Conservation (phyloP, 2,797 vertebrate species). For the Pelochelys cantorii region DNA sequence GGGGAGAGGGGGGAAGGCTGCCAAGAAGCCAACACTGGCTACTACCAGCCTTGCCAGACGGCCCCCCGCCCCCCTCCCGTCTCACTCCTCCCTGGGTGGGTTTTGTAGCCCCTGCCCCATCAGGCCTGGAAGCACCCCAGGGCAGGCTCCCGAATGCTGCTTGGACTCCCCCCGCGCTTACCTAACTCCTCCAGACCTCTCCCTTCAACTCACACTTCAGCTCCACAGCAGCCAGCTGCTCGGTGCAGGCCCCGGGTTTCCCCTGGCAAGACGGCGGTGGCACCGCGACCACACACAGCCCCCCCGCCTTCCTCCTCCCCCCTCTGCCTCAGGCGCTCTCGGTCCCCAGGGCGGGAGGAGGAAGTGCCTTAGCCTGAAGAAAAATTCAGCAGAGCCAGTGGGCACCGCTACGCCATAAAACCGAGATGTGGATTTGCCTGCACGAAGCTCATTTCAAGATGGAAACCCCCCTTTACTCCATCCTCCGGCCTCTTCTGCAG, state of each 20-base stretch:
- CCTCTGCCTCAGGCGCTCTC: not conserved
- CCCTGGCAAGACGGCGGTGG: not conserved
- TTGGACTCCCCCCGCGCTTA: not conserved
- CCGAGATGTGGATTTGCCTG: not conserved
- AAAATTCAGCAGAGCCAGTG: not conserved
- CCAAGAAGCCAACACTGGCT: not conserved
- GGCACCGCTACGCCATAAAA: not conserved
- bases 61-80: too few species aligned
- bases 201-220: not conserved
- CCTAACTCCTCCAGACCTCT: not conserved
- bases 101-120: not conserved
- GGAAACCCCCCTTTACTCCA: rapidly evolving
- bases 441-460: rapidly evolving
- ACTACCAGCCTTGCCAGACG: not conserved
- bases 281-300: not conserved
- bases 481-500: not conserved
- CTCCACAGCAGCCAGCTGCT: not conserved
- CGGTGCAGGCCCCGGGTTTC: too few species aligned
- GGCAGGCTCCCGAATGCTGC: not conserved
- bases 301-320: not conserved
- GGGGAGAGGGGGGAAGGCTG: not conserved
- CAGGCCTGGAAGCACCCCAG: not conserved
- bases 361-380: not conserved
- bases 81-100: not conserved
- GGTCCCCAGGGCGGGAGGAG: not conserved